Conservation (phyloP, 1,140 invertebrate species). For the Halesus radiatus region DNA sequence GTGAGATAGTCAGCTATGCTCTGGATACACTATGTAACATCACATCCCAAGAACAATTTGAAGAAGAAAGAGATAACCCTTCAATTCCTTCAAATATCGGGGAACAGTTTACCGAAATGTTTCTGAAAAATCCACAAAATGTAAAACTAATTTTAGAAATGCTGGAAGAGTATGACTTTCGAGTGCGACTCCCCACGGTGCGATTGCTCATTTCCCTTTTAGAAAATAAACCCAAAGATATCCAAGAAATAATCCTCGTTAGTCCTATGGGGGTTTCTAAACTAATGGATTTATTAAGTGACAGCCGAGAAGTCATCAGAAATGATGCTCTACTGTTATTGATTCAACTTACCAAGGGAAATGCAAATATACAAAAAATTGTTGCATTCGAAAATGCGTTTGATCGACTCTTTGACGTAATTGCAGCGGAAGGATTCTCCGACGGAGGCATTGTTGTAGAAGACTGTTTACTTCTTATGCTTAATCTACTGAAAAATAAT, state of each 20-base stretch:
- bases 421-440: conserved; percentile 90
- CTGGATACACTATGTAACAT: conserved; percentile 94
- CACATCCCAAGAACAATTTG: conserved; percentile 86
- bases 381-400: conserved; percentile 99
- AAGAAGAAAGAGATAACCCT: conserved; percentile 82
- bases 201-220: conserved; percentile 88
- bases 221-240: conserved; percentile 87
- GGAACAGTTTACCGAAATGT: conserved; percentile 98
- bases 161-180: conserved; percentile 96
- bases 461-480: conserved; percentile 95
- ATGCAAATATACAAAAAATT: conserved; percentile 99
- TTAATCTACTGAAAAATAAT: conserved; percentile 96
- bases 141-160: conserved; percentile 87
- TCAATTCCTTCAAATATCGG: conserved; percentile 79
- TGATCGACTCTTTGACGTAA: conserved; percentile 94
- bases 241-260: conserved; percentile 95
- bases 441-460: conserved; percentile 98
- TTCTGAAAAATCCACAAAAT: conserved; percentile 93
- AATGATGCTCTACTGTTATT: conserved; percentile 96
- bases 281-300: conserved; percentile 95
- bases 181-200: conserved; percentile 88
- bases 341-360: conserved; percentile 93
- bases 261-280: conserved; percentile 98
- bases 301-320: conserved; percentile 95
- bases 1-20: conserved; percentile 92